phyloP scores from a whole-genome alignment of 2,797 vertebrate species.

The Sciurus carolinensis region DNA sequence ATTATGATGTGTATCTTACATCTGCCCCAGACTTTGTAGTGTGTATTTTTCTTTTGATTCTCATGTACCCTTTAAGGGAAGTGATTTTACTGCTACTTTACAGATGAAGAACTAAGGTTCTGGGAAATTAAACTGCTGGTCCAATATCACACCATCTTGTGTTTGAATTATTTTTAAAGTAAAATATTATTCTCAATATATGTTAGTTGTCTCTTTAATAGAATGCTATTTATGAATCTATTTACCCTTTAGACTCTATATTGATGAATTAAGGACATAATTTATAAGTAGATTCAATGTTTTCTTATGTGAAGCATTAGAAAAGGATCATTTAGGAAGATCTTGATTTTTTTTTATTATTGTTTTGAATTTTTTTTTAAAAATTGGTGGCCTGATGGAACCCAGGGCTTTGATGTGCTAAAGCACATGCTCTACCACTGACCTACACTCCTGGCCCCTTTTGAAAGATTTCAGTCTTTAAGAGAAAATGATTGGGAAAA shows the following conservation, averaged over 20 bases:
- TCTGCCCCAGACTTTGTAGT: neutral
- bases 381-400: neutral
- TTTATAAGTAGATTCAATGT: neutral
- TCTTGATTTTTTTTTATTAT: neutral
- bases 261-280: neutral
- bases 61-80: neutral
- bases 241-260: neutral
- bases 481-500: neutral
- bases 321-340: neutral
- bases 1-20: neutral
- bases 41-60: constrained; percentile 10
- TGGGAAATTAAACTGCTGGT: neutral
- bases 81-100: neutral
- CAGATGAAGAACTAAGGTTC: neutral
- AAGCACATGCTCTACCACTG: neutral
- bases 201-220: neutral
- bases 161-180: constrained; percentile 27
- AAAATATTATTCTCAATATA: constrained; percentile 40
- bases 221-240: neutral
- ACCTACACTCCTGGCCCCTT: neutral
- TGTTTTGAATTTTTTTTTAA: neutral
- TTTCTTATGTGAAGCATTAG: constrained; percentile 6
- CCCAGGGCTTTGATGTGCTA: neutral
- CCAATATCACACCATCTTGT: neutral
- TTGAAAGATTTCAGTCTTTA: neutral